Conservation (phyloP, 2,113 vertebrate species). For the Cyrtonyx montezumae region DNA sequence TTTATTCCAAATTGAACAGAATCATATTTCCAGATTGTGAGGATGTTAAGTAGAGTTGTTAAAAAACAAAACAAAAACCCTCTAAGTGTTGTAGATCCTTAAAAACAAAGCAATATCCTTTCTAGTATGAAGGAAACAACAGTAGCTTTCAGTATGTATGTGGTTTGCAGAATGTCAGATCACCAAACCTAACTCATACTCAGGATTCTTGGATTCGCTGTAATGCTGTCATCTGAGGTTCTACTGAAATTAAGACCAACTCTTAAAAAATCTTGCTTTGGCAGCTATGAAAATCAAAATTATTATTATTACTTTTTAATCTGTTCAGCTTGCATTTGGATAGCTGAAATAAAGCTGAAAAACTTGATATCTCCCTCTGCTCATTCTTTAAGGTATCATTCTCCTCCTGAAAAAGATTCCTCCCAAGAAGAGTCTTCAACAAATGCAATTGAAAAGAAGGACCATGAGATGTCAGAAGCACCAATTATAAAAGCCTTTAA, state of each 20-base stretch:
- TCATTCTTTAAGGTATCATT: conserved; percentile 66
- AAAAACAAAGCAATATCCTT: background rate
- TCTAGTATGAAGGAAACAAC: background rate
- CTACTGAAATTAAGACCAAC: background rate
- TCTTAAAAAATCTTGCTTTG: background rate
- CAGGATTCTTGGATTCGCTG: background rate
- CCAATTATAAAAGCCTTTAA: conserved; percentile 91
- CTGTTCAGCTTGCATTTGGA: background rate
- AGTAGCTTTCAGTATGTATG: background rate
- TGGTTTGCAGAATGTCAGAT: background rate
- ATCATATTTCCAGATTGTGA: background rate
- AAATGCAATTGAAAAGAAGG: conserved; percentile 67
- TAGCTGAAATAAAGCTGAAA: background rate
- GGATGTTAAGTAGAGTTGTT: background rate
- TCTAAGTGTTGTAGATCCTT: background rate
- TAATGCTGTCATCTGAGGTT: background rate
- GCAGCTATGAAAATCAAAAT: background rate
- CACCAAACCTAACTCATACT: accelerated
- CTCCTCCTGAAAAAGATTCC: conserved; percentile 80
- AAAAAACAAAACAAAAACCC: background rate
- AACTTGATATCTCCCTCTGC: background rate
- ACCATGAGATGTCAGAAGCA: conserved; percentile 77
- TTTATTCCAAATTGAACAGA: background rate
- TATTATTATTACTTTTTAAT: background rate
- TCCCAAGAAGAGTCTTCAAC: conserved; percentile 56